Evolutionary conservation across 2,113 vertebrate genomes (phyloP).

Genomic region (Hystrix brachyura): DNA sequence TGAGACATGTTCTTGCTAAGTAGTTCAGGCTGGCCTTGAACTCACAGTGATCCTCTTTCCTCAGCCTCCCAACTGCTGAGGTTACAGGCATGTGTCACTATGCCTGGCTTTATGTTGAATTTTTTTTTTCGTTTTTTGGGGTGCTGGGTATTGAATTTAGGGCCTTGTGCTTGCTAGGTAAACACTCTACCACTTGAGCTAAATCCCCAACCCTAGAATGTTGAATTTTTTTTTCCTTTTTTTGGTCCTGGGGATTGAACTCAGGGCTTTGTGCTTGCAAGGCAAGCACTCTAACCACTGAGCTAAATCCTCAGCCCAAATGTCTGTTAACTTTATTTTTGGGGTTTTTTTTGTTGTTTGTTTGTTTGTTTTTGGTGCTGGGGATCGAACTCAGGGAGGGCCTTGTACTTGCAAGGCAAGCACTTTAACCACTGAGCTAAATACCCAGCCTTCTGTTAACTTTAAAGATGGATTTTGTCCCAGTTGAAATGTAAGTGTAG

Average conservation of each 20-base stretch:
- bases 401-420: background rate
- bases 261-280: background rate
- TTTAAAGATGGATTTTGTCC: constrained; percentile 27
- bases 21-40: too few relatives aligned
- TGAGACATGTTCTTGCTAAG: too few relatives aligned
- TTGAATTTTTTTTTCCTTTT: background rate
- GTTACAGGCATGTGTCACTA: too few relatives aligned
- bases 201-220: background rate
- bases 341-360: too few relatives aligned
- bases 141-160: background rate
- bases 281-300: background rate
- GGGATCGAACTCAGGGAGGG: too few relatives aligned
- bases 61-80: too few relatives aligned
- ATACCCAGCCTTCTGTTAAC: background rate
- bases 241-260: background rate
- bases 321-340: constrained; percentile 20
- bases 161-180: background rate
- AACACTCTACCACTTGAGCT: background rate
- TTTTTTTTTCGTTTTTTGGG: background rate
- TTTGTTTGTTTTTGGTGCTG: too few relatives aligned
- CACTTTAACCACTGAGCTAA: background rate
- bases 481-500: background rate
- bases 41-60: too few relatives aligned
- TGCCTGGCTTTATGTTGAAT: background rate
- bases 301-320: background rate